Base-by-base conservation (phyloP, 2,113 vertebrate genomes). In the Megaceryle torquata region DNA sequence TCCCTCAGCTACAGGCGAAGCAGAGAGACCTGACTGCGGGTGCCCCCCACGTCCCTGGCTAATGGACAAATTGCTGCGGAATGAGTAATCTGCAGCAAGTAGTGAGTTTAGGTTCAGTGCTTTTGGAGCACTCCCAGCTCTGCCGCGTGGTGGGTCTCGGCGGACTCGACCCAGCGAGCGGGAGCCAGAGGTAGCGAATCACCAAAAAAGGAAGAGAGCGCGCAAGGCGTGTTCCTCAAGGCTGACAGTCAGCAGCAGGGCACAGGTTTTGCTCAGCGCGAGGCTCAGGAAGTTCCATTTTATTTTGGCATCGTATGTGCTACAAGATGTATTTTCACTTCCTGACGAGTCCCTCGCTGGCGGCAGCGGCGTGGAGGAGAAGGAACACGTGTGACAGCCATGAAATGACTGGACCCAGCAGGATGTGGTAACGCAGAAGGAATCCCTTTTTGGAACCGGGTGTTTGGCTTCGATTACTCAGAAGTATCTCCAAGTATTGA, bases 341-440 rank as follows among this genome's bases (percentile, higher is more conserved):
- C 91, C 85, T 68, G 89, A 33, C 0, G 6, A 76, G 76, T 29
- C 64, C 89, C 88, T n/a, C 0, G 2, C 84, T 87, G 82, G 82
- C 87, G 74, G 72, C 57, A 25, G 84, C 7, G 1, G 7, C 0
- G 5, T 16, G 69, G 72, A 93, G 88, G 76, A 86, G 92, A 75
- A 51, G 81, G 70, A 88, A 31, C 6, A 39, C 8, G 77, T 64
- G 76, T 59, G 85, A 91, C 33, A 37, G 82, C 61, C 79, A 35
- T 0, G 2, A 39, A 70, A 51, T 0, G 3, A 41, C 17, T 1
- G n/a, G 67, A 33, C 20, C 61, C 26, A 0, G 56, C 75, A 28
- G 92, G 94, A 93, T 89, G 83, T 50, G 64, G 53, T 19, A n/a
- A 95, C 1, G 0, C 43, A 63, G 59, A 39, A 86, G 67, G 89